These are phyloP conservation scores for Chloropsis cyanopogon DNA, from an alignment of 2,113 vertebrate genomes.

Conservation along the genomic window DNA sequence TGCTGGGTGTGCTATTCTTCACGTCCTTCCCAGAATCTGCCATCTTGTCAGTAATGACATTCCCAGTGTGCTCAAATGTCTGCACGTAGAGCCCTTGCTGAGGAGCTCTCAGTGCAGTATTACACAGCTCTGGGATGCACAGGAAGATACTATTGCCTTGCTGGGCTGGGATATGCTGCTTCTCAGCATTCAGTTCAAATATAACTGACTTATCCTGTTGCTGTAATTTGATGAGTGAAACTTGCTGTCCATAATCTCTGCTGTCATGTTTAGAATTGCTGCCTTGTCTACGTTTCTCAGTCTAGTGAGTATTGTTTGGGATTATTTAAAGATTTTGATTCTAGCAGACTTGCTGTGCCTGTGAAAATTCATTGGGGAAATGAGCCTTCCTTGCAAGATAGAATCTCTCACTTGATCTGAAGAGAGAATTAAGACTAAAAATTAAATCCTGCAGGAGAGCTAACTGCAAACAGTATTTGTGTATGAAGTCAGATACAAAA, in stretches of 20 bases:
- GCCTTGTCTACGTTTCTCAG: not conserved
- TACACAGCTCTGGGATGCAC: not conserved
- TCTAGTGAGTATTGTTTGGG: constrained; percentile 19
- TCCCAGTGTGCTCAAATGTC: not conserved
- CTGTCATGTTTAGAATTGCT: constrained; percentile 17
- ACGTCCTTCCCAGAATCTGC: not conserved
- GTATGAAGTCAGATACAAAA: constrained; percentile 39
- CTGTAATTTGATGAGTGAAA: constrained; percentile 47
- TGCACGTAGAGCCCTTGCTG: not conserved
- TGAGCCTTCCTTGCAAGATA: constrained; percentile 9
- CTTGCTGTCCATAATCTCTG: not conserved
- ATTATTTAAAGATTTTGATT: constrained; percentile 21
- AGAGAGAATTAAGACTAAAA: constrained; percentile 48
- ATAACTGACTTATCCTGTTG: constrained; percentile 6
- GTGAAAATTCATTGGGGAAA: constrained; percentile 1
- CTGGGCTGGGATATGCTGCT: not conserved
- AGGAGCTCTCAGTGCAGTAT: not conserved
- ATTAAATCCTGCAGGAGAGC: constrained; percentile 50
- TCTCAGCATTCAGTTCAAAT: constrained; percentile 20
- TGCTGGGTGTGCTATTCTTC: not conserved
- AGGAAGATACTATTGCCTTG: not conserved
- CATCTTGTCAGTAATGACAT: not conserved
- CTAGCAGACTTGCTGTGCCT: constrained; percentile 2
- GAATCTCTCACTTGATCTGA: constrained; percentile 44
- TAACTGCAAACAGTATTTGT: constrained; percentile 18